Evolutionary conservation across 2,888 invertebrate genomes (phyloP), one percentile per base, ranked within the genome.

Genomic region (Drosophila parthenogenetica): DNA sequence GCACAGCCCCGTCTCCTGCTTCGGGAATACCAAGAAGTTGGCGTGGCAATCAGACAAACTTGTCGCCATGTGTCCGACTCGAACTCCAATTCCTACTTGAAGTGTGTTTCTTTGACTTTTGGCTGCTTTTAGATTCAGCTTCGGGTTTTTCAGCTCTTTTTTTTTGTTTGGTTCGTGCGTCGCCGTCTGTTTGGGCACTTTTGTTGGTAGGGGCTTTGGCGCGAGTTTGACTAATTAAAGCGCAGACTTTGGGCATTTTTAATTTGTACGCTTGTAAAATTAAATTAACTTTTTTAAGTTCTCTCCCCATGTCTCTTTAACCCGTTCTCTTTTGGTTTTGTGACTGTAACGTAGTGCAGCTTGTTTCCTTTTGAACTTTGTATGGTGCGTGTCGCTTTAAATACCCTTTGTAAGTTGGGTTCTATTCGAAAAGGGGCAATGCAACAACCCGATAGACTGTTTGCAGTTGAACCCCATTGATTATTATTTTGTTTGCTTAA

Each of bases 221-320:
- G 87, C 90, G 89, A 90, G 90, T 90, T 87, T 82, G 89, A 89
- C 87, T 87, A 89, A 90, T 90, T 90, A 84, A 89, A 90, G 87
- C 89, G 73, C 85, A 89, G 89, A 77, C 75, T 87, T 35, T 82
- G 83, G 81, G 81, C 83, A 83, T 89, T 87, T 87, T 88, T 89
- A 90, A 90, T 88, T 90, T 90, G 84, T 88, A 82, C 79, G 83
- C 88, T 86, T 88, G 90, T 90, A 89, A 83, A 89, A 80, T 72
- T 67, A 83, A 85, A 88, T 87, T 86, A 86, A 85, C 81, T 67
- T 71, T 73, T 69, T 68, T 25, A 22, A 54, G 51, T 13, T 35
- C 40, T 17, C 22, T 59, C 22, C 60, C 57, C 64, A 37, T 57
- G 50, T 57, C 63, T 55, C 35, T 48, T 35, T 51, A 29, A 8